Base-by-base conservation (phyloP, 1,140 invertebrate species). In the Drosophila bifasciata region DNA sequence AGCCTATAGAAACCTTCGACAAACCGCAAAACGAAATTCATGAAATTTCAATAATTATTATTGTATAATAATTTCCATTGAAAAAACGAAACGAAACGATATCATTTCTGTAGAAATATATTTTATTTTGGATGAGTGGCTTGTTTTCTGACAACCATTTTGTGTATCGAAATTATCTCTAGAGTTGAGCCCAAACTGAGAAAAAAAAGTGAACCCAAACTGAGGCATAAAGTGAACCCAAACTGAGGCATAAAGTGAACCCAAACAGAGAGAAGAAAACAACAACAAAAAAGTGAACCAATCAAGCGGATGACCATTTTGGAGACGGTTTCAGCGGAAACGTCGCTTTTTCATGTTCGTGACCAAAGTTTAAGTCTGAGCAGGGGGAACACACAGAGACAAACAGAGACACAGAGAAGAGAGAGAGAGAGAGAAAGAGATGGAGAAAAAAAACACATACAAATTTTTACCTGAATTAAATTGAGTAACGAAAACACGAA, bases 401-500 rank as follows among this genome's bases (percentile, higher is more conserved):
- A 67, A 68, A 46, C 64, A 53, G 40, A 28, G 59, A 43, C 36
- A 7, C 36, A 45, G 44, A 72, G 53, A 73, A 73, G 39, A 49
- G 70, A 61, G 49, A 13, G 48, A 21, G 53, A 9, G 7, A 63
- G 21, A 53, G 74, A 61, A 21, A 21, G 4, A 21, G n/a, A n/a
- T n/a, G n/a, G 40, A 58, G 16, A 51, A 40, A 61, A 75, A 84
- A 64, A 73, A 61, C 46, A 45, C 68, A 66, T 52, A 62, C 61
- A 57, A 62, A 76, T 88, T 90, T 36, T 86, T 90, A 86, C 86
- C 86, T 90, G 86, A 85, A 90, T 90, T 89, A 90, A 89, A 89
- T 89, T 90, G 76, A 90, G 86, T 83, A 90, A 90, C 80, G 9
- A 86, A 85, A 89, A 90, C 80, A 89, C 85, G 86, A 79, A 89